Percentiles rank a stretch among this genome's conserved stretches.
Evolutionary conservation across 1,140 invertebrate species (phyloP).

Genomic region (Medauroidea extradentata): DNA sequence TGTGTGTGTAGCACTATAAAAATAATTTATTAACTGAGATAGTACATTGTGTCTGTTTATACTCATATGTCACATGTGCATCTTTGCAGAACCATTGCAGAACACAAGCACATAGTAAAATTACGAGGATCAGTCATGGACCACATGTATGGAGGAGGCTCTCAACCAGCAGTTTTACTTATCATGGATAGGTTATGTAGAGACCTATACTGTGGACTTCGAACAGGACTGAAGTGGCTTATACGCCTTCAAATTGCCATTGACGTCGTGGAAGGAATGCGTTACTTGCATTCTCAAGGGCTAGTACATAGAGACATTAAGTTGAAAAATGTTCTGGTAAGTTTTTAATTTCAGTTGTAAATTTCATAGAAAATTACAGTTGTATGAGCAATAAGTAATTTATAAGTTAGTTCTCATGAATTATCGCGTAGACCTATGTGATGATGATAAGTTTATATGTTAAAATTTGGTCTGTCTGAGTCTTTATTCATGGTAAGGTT

Average conservation of each 20-base stretch:
- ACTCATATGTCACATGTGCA: neutral
- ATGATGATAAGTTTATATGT: too few relatives aligned
- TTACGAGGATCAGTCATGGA: slow-evolving; percentile 81
- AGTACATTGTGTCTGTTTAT: slow-evolving; percentile 6
- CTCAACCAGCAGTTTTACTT: slow-evolving; percentile 70
- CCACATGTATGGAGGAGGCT: slow-evolving; percentile 63
- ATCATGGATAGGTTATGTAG: slow-evolving; percentile 68
- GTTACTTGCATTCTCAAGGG: slow-evolving; percentile 83
- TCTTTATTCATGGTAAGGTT: too few relatives aligned
- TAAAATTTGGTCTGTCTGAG: too few relatives aligned
- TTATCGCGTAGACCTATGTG: too few relatives aligned
- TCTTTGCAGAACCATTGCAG: slow-evolving; percentile 67
- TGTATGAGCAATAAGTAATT: too few relatives aligned
- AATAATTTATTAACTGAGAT: too few relatives aligned
- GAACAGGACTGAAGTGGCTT: slow-evolving; percentile 63
- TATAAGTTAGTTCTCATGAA: too few relatives aligned
- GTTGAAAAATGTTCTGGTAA: slow-evolving; percentile 80
- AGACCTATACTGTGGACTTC: slow-evolving; percentile 79
- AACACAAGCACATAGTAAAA: slow-evolving; percentile 77
- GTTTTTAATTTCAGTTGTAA: slow-evolving; percentile 30
- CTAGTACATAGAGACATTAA: slow-evolving; percentile 88
- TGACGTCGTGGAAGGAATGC: slow-evolving; percentile 79
- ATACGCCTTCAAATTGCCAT: slow-evolving; percentile 68
- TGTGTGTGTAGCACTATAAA: too few relatives aligned
- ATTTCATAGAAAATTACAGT: neutral